Percentiles rank a stretch among this genome's conserved stretches.
phyloP scores from a whole-genome alignment of 2,888 invertebrate species.

The Eristalis intricaria region DNA sequence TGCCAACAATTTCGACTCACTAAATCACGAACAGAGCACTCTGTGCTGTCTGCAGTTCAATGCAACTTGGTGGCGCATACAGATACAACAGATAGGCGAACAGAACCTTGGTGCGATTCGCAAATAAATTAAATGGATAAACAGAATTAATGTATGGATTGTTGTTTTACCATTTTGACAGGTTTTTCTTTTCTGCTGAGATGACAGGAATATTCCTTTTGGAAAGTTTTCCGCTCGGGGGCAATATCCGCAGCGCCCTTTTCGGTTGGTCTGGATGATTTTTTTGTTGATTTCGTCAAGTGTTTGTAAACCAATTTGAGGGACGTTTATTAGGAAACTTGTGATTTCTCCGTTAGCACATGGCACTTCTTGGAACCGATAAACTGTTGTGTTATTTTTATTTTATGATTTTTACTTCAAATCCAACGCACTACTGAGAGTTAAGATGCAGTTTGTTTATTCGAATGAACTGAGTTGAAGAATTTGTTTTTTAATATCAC shows the following conservation, averaged over 20 bases:
- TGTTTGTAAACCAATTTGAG: slow-evolving; percentile 17
- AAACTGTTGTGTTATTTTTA: slow-evolving; percentile 3
- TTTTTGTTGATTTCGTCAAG: slow-evolving; percentile 16
- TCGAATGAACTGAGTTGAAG: background rate
- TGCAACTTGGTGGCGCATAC: slow-evolving; percentile 1
- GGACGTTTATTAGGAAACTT: slow-evolving; percentile 6
- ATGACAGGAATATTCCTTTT: slow-evolving; percentile 60
- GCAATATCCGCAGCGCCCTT: slow-evolving; percentile 66
- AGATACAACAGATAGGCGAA: background rate
- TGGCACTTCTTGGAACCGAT: slow-evolving; percentile 14
- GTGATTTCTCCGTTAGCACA: slow-evolving; percentile 43
- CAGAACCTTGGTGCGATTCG: background rate
- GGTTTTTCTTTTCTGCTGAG: slow-evolving; percentile 51
- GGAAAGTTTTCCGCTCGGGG: slow-evolving; percentile 31
- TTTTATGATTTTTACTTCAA: background rate
- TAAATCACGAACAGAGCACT: background rate
- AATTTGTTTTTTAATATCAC: slow-evolving; percentile 47
- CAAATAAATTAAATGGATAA: slow-evolving; percentile 12
- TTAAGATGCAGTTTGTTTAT: slow-evolving; percentile 48
- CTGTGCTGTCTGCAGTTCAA: background rate
- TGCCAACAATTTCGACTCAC: slow-evolving; percentile 23
- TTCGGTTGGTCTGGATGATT: slow-evolving; percentile 3
- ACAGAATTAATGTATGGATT: slow-evolving; percentile 6
- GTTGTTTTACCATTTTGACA: slow-evolving; percentile 60
- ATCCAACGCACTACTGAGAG: slow-evolving; percentile 29